These are phyloP conservation scores for Drosophila triauraria DNA, from an alignment of 1,140 invertebrate genomes.

Conservation along the genomic window DNA sequence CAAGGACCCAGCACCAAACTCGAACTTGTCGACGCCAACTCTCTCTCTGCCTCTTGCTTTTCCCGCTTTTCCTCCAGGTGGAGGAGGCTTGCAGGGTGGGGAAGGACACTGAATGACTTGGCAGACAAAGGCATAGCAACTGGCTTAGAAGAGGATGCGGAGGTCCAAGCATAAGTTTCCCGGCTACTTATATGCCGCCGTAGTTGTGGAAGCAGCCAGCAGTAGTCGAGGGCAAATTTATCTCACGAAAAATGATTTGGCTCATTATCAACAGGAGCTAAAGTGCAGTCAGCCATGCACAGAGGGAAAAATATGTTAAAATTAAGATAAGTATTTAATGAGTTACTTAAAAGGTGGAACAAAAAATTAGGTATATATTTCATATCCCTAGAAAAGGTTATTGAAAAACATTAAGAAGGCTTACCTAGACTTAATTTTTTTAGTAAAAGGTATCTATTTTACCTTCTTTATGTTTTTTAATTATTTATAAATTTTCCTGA, in stretches of 20 bases:
- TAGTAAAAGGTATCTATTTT: neutral
- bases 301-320: neutral
- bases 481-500: neutral
- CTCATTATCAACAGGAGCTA: conserved; percentile 80
- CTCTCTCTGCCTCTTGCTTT: neutral
- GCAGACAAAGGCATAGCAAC: conserved; percentile 58
- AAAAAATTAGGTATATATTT: no score
- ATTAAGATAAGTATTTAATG: neutral
- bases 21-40: conserved; percentile 77
- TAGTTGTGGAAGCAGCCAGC: conserved; percentile 1
- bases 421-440: neutral
- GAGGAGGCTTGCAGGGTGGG: neutral
- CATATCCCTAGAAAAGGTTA: no score
- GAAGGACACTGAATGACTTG: conserved; percentile 51
- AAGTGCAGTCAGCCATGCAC: conserved; percentile 52
- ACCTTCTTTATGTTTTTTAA: neutral
- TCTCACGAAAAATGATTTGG: conserved; percentile 82
- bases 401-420: no score
- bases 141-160: conserved; percentile 35
- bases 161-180: conserved; percentile 73
- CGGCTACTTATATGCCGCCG: conserved; percentile 74
- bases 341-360: no score
- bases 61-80: conserved; percentile 22
- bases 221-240: conserved; percentile 62
- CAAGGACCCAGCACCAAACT: conserved; percentile 76